These are phyloP conservation scores for Kradibia gibbosae DNA, from an alignment of 1,140 invertebrate species.

Conservation along the genomic window DNA sequence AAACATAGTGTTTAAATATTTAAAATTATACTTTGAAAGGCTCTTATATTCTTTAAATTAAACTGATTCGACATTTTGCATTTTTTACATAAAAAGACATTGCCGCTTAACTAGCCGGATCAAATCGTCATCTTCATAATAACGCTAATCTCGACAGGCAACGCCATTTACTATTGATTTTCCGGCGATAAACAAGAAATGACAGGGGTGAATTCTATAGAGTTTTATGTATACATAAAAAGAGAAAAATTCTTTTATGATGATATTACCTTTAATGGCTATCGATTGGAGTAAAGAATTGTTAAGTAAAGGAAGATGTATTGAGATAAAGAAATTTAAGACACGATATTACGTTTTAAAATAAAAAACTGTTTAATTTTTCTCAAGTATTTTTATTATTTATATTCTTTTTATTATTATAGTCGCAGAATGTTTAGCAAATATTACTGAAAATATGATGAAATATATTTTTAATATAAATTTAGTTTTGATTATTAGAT, in stretches of 20 bases:
- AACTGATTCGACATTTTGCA: not conserved
- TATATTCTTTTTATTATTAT: too few relatives aligned
- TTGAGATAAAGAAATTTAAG: too few relatives aligned
- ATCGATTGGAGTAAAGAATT: not conserved
- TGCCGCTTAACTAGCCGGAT: constrained; percentile 61
- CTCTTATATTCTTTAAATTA: not conserved
- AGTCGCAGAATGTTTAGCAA: too few relatives aligned
- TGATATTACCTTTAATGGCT: not conserved
- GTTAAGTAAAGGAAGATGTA: too few relatives aligned
- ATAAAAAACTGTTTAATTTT: too few relatives aligned
- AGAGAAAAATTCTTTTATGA: not conserved
- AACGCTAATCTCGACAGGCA: constrained; percentile 70
- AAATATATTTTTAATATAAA: too few relatives aligned
- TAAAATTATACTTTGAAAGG: too few relatives aligned
- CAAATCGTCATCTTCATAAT: constrained; percentile 63
- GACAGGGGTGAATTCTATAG: constrained; percentile 75
- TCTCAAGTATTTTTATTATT: too few relatives aligned
- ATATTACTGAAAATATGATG: too few relatives aligned
- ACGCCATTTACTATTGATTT: constrained; percentile 88
- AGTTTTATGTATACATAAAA: not conserved
- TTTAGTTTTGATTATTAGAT: too few relatives aligned
- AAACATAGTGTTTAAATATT: too few relatives aligned
- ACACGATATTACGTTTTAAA: too few relatives aligned
- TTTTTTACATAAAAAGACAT: not conserved
- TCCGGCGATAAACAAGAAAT: constrained; percentile 90